Evolutionary conservation across 2,113 vertebrate species (phyloP), one percentile per base, ranked within the genome.

Genomic region (Toxotes chatareus): DNA sequence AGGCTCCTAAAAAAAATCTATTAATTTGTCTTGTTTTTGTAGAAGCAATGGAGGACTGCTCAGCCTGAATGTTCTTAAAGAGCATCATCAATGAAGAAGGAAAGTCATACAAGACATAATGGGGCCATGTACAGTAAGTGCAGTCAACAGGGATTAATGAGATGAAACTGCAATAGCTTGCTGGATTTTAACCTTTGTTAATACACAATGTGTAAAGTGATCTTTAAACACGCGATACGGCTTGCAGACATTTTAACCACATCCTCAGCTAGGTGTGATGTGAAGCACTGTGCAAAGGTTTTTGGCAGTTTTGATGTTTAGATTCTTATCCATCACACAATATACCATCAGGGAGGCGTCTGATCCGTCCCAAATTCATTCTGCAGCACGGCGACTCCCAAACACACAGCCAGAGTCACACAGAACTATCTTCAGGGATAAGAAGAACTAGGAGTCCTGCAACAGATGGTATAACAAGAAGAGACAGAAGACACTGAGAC

Each of bases 1-100:
- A 17, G 32, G 47, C 34, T 77, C 13, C 65, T 44, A 19, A 59
- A 87, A 81, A 75, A 80, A 68, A 62, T 51, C 10, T 14, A 62
- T 75, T 61, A 27, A 78, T 83, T 72, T 68, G 36, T 8, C 53
- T 59, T 86, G 36, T 82, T 86, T 87, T 83, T 67, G 63, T n/a
- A 9, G 56, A n/a, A 59, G 72, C 27, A 65, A 42, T 38, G 46
- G 51, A 63, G 57, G 38, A 69, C 73, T 47, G 67, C 59, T 82
- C 27, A 70, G 60, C 14, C n/a, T 75, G 40, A 67, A 60, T 64
- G 40, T 53, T 69, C 47, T 67, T 66, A 60, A 42, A 49, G 49
- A 75, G 62, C 61, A 11, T 73, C 64, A 59, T 8, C 17, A 13
- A 71, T 27, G 21, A 40, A 55, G 19, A 19, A 57, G 56, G 36